phyloP scores from a whole-genome alignment of 2,797 vertebrate genomes.

The Sebastes aleutianus region DNA sequence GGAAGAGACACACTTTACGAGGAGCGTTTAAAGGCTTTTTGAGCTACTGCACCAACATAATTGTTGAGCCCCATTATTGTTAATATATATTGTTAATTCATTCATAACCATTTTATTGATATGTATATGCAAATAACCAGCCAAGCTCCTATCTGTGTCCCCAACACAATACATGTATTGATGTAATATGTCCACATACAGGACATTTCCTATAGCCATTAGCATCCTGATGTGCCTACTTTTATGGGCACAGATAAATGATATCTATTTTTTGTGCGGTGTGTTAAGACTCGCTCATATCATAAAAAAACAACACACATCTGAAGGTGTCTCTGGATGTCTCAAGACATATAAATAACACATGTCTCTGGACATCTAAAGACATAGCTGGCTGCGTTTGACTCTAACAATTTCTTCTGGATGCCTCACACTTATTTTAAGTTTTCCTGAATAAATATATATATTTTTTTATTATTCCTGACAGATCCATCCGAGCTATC shows the following conservation, averaged over 20 bases:
- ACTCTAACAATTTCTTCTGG: not conserved
- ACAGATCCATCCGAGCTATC: slow-evolving; percentile 25
- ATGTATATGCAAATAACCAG: too few relatives aligned
- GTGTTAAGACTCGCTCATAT: not conserved
- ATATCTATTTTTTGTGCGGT: not conserved
- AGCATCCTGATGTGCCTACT: not conserved
- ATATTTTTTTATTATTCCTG: not conserved
- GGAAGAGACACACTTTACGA: too few relatives aligned
- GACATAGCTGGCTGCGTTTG: not conserved
- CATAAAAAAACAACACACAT: not conserved
- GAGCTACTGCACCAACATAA: too few relatives aligned
- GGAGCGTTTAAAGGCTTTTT: too few relatives aligned
- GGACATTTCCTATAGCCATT: not conserved
- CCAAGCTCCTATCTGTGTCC: too few relatives aligned
- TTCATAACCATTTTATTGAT: too few relatives aligned
- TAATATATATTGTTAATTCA: too few relatives aligned
- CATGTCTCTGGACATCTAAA: not conserved
- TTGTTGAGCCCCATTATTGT: too few relatives aligned
- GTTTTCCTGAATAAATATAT: slow-evolving; percentile 11
- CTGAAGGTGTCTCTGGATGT: not conserved
- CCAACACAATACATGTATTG: not conserved
- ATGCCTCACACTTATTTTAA: not conserved
- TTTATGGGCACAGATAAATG: not conserved
- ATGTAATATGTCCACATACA: not conserved
- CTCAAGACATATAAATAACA: not conserved